Evolutionary conservation across 2,797 vertebrate genomes (phyloP).

Genomic region (Yasuhikotakia modesta): DNA sequence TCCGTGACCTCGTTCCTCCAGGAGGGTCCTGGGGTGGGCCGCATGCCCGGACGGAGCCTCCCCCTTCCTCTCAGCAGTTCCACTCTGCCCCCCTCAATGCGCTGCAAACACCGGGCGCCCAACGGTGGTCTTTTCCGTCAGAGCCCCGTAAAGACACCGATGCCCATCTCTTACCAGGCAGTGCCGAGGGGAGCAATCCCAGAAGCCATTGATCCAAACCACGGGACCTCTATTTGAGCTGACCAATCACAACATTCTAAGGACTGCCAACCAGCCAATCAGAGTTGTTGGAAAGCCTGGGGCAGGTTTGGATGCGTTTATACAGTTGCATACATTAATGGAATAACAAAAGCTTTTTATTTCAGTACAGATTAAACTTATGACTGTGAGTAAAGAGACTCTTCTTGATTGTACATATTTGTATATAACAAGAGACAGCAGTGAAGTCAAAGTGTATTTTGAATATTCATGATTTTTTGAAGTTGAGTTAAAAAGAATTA

Average conservation of each 20-base stretch:
- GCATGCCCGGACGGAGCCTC: conserved; percentile 89
- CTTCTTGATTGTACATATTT: conserved; percentile 86
- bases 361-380: conserved; percentile 62
- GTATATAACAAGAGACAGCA: conserved; percentile 88
- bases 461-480: conserved; percentile 92
- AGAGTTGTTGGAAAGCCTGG: conserved; percentile 32
- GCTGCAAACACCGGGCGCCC: conserved; percentile 98
- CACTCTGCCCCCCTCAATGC: conserved; percentile 97
- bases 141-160: conserved; percentile 96
- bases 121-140: conserved; percentile 98
- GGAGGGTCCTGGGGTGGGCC: conserved; percentile 86
- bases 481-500: conserved; percentile 88
- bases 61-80: conserved; percentile 95
- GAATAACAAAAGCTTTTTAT: conserved; percentile 66
- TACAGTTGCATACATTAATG: conserved; percentile 66
- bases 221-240: conserved; percentile 96
- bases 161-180: conserved; percentile 96
- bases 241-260: conserved; percentile 65
- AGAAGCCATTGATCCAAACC: conserved; percentile 89
- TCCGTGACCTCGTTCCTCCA: conserved; percentile 95
- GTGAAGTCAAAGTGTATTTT: conserved; percentile 99
- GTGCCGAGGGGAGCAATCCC: conserved; percentile 92
- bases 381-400: conserved; percentile 72
- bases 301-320: conserved; percentile 58
- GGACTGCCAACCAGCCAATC: conserved; percentile 40